Evolutionary conservation across 2,797 vertebrate species (phyloP).

Genomic region (Odontamblyopus rebecca): DNA sequence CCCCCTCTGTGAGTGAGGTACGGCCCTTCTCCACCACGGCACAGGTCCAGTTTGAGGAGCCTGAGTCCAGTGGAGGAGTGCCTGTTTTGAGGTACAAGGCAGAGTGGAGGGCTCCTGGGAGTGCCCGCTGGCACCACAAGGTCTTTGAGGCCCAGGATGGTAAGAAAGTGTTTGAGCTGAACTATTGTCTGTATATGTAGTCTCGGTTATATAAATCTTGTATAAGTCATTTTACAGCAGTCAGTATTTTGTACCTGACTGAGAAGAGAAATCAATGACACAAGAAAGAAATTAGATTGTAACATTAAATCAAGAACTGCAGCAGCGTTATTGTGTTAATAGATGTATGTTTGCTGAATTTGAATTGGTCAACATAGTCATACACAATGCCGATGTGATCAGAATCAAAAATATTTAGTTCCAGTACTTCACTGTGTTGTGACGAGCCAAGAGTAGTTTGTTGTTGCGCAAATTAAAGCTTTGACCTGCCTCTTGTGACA

Average conservation of each 20-base stretch:
- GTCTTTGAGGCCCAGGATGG: conserved; percentile 86
- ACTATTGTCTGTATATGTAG: not conserved
- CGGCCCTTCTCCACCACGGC: conserved; percentile 93
- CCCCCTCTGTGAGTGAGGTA: conserved; percentile 85
- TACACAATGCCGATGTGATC: not conserved
- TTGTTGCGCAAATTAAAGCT: conserved; percentile 37
- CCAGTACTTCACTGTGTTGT: not conserved
- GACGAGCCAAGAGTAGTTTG: conserved; percentile 28
- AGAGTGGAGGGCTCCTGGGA: conserved; percentile 82
- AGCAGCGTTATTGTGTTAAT: not conserved
- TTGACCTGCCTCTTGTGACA: conserved; percentile 56
- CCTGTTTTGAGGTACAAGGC: conserved; percentile 90
- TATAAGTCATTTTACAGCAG: not conserved
- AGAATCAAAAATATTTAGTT: not conserved
- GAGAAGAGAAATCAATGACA: not conserved
- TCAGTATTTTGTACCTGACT: not conserved
- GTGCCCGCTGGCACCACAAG: conserved; percentile 79
- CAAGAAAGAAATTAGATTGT: too few relatives aligned
- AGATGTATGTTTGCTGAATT: not conserved
- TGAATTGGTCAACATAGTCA: not conserved
- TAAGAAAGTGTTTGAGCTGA: conserved; percentile 54
- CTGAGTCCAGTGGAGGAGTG: conserved; percentile 91
- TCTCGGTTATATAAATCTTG: not conserved
- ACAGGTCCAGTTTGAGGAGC: conserved; percentile 88
- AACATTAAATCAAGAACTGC: not conserved